Base-by-base conservation (phyloP, 1,140 invertebrate genomes). In the Sipha flava region DNA sequence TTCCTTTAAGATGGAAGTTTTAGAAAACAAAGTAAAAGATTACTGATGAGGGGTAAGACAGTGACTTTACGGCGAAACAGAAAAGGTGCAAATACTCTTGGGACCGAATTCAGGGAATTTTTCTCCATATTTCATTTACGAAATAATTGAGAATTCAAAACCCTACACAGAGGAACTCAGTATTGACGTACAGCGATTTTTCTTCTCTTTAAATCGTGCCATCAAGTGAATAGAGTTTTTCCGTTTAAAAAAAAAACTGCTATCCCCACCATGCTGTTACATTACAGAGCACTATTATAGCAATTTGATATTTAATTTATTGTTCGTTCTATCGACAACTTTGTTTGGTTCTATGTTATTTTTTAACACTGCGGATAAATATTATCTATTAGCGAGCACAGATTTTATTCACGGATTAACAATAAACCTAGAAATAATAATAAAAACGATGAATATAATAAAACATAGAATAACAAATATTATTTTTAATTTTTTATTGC, bases 81-180 rank as follows among this genome's bases (percentile, higher is more conserved):
- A 47, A 70, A 70, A 70, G 66, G 66, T 70, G 66, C 66, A 18
- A 45, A 70, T 29, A 12, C 66, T 26, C 40, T 0, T 1, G 66
- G 43, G 66, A 70, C 23, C 14, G 16, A 47, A n/a, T 10, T 4
- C 23, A 47, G 14, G 29, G 64, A 70, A 66, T 66, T 70, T 26
- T 70, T 29, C 10, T 70, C 43, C 66, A 70, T 70, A 70, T 45
- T 70, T 70, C 66, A 47, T 70, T 70, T 47, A 18, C 14, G 26
- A 70, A 47, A 70, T 70, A 70, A 70, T 70, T 47, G 40, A 45
- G 66, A 47, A 70, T 47, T 70, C 66, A 70, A 70, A 70, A 47
- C 43, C 64, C 26, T 12, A 16, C 1, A 1, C 62, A 23, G 21
- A 43, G 64, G 10, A 66, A 66, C 21, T 23, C 64, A 2, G 2